A percentile compares a stretch with the other conserved stretches of the same genome.
Conservation (phyloP, 2,888 invertebrate genomes). For the Chymomyza caudatula region DNA sequence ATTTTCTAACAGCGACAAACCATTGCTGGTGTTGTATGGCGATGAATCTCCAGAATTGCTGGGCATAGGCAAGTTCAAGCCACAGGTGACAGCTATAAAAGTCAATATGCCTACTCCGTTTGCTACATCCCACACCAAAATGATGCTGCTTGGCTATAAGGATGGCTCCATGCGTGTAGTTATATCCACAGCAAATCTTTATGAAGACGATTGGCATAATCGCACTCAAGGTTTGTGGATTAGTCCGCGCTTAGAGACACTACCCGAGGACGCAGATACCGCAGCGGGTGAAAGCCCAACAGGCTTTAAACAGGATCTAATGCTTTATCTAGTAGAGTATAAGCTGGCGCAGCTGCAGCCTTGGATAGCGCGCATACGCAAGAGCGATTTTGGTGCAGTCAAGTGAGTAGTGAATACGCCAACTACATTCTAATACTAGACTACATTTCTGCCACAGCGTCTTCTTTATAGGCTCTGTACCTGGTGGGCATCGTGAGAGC, state of each 20-base stretch:
- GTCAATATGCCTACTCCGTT: conserved; percentile 88
- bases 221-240: conserved; percentile 97
- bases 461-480: conserved; percentile 90
- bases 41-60: conserved; percentile 83
- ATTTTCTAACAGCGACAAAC: conserved; percentile 80
- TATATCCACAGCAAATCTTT: conserved; percentile 94
- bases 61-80: conserved; percentile 80
- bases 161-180: conserved; percentile 90
- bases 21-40: conserved; percentile 87
- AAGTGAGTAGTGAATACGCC: conserved; percentile 81
- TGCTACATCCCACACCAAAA: conserved; percentile 94
- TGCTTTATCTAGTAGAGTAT: conserved; percentile 88
- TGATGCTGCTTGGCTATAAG: conserved; percentile 91
- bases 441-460: conserved; percentile 81
- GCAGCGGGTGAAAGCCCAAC: conserved; percentile 89
- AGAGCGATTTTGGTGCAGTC: conserved; percentile 89
- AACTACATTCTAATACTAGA: neutral
- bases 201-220: conserved; percentile 95
- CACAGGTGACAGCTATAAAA: conserved; percentile 83
- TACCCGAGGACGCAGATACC: conserved; percentile 80
- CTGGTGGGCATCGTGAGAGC: conserved; percentile 86
- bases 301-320: conserved; percentile 87
- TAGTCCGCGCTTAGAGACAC: conserved; percentile 86
- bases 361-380: conserved; percentile 86
- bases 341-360: conserved; percentile 82